phyloP scores from a whole-genome alignment of 1,140 invertebrate genomes.

The Zaprionus nigranus region DNA sequence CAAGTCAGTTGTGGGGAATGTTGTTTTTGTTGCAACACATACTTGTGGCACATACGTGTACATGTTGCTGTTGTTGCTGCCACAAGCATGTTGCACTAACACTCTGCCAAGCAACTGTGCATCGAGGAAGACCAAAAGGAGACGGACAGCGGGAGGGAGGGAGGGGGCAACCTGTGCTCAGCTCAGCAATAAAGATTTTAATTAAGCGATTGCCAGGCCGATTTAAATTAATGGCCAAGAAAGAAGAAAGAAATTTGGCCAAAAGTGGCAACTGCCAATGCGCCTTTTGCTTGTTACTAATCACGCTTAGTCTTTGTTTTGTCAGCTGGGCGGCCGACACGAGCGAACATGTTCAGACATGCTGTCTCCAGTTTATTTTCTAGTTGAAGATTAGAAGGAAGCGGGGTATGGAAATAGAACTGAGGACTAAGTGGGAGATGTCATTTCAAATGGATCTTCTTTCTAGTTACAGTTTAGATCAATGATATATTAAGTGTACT shows the following conservation, averaged over 20 bases:
- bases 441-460: not conserved
- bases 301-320: slow-evolving; percentile 30
- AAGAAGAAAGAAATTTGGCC: slow-evolving; percentile 24
- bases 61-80: slow-evolving; percentile 13
- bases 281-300: slow-evolving; percentile 51
- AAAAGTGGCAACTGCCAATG: slow-evolving; percentile 34
- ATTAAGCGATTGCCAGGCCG: slow-evolving; percentile 65
- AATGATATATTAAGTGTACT: not conserved
- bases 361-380: not conserved
- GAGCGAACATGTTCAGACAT: not conserved
- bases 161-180: not conserved
- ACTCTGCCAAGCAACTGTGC: slow-evolving; percentile 10
- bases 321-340: not conserved
- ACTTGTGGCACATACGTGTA: not conserved
- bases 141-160: slow-evolving; percentile 22
- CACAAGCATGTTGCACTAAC: slow-evolving; percentile 30
- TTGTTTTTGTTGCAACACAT: slow-evolving; percentile 19
- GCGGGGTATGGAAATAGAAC: too few species aligned
- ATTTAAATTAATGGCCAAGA: slow-evolving; percentile 56
- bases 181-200: slow-evolving; percentile 75
- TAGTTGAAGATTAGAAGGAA: too few species aligned
- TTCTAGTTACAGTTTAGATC: not conserved
- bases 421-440: too few species aligned
- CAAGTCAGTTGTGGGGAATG: not conserved
- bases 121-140: not conserved